phyloP scores from a whole-genome alignment of 2,113 vertebrate genomes.

The Crotalus horridus region DNA sequence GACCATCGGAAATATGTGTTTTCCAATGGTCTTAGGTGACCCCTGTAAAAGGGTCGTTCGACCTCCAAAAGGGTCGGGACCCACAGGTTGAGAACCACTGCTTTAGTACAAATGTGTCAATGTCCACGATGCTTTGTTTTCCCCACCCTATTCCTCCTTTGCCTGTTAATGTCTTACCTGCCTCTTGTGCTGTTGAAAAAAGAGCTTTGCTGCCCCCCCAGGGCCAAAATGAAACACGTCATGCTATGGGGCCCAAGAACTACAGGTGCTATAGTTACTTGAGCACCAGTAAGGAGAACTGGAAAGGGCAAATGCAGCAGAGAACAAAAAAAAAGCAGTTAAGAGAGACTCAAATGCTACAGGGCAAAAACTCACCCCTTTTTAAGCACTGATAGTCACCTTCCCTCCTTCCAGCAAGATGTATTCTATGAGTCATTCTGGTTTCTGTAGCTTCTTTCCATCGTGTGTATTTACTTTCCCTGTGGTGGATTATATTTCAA shows the following conservation, averaged over 20 bases:
- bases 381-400: neutral
- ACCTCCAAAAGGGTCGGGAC: too few relatives aligned
- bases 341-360: neutral
- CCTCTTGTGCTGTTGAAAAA: neutral
- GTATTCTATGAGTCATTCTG: neutral
- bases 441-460: neutral
- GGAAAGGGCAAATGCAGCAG: neutral
- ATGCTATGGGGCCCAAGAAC: fast-evolving
- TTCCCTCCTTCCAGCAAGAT: neutral
- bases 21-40: too few relatives aligned
- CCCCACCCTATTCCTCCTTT: neutral
- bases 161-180: neutral
- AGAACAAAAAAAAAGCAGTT: neutral
- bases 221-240: neutral
- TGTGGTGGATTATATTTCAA: neutral
- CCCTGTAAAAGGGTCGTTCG: too few relatives aligned
- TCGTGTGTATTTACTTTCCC: neutral
- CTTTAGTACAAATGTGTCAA: neutral
- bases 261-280: neutral
- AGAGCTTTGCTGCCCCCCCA: neutral
- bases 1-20: too few relatives aligned
- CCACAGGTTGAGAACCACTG: too few relatives aligned
- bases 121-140: neutral
- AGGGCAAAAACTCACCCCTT: neutral
- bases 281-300: neutral